phyloP scores from a whole-genome alignment of 1,140 invertebrate species.

The Steinernema feltiae region DNA sequence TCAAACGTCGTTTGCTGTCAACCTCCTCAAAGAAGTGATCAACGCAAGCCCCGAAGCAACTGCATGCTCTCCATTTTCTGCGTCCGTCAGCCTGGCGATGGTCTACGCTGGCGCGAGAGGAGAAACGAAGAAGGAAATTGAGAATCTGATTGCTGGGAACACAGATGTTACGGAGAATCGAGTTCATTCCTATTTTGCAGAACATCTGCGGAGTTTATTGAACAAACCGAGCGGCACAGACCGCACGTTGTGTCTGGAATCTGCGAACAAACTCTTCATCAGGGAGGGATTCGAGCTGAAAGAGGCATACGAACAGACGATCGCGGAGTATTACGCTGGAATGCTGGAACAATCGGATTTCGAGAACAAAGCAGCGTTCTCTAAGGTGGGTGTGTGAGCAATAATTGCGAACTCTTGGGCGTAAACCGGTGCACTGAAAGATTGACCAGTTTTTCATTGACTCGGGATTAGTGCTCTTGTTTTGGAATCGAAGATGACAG shows the following conservation, averaged over 20 bases:
- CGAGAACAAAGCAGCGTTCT: not conserved
- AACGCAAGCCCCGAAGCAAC: not conserved
- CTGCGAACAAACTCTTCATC: not conserved
- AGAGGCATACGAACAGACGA: not conserved
- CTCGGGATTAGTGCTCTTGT: too few relatives aligned
- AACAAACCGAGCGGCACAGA: not conserved
- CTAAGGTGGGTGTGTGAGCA: not conserved
- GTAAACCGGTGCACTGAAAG: too few relatives aligned
- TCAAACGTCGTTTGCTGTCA: not conserved
- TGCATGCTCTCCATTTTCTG: not conserved
- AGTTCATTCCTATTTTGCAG: not conserved
- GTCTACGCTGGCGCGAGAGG: not conserved
- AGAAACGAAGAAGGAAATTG: not conserved
- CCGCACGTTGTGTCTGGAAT: too few relatives aligned
- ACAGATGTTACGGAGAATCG: not conserved
- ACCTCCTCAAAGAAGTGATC: not conserved
- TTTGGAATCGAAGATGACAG: too few relatives aligned
- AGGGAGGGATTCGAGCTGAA: not conserved
- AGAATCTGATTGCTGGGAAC: not conserved
- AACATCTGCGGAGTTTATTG: not conserved
- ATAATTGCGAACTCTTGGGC: too few relatives aligned
- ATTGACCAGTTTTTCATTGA: too few relatives aligned
- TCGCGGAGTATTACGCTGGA: not conserved
- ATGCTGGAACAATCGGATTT: not conserved
- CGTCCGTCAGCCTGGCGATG: not conserved